phyloP scores from a whole-genome alignment of 2,113 vertebrate genomes.

The Cyphomyrus plagiostoma region DNA sequence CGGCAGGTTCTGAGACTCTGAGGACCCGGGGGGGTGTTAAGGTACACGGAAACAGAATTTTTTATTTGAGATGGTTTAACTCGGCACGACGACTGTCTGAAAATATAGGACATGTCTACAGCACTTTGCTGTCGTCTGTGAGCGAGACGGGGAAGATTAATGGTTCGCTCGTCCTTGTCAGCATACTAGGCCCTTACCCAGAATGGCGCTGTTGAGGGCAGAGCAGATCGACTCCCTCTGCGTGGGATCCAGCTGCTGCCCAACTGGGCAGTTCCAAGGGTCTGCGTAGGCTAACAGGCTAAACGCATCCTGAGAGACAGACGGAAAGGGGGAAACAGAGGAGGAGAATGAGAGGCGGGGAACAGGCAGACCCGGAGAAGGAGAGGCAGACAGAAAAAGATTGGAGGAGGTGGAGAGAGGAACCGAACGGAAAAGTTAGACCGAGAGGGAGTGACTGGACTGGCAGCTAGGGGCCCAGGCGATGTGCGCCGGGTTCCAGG shows the following conservation, averaged over 20 bases:
- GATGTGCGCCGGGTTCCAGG: too few species aligned
- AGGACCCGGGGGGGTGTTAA: slow-evolving; percentile 11
- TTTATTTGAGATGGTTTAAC: background rate
- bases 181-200: slow-evolving; percentile 69
- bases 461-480: background rate
- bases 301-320: slow-evolving; percentile 79
- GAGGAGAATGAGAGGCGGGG: background rate
- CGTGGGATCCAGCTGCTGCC: slow-evolving; percentile 90
- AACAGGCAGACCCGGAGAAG: background rate
- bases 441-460: background rate
- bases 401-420: background rate
- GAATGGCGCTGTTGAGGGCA: slow-evolving; percentile 95
- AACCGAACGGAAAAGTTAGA: background rate
- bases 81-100: background rate
- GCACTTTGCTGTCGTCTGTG: background rate
- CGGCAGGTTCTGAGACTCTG: slow-evolving; percentile 97
- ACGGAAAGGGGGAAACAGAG: slow-evolving; percentile 20
- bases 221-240: slow-evolving; percentile 94
- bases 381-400: background rate
- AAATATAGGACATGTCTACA: background rate
- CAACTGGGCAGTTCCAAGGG: slow-evolving; percentile 94
- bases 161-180: background rate
- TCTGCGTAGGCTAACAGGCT: slow-evolving; percentile 95
- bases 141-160: background rate
- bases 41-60: background rate